A percentile compares a stretch with the other conserved stretches of the same genome.
These are phyloP conservation scores for Larimichthys polyactis DNA, from an alignment of 2,113 vertebrate genomes.

Conservation along the genomic window DNA sequence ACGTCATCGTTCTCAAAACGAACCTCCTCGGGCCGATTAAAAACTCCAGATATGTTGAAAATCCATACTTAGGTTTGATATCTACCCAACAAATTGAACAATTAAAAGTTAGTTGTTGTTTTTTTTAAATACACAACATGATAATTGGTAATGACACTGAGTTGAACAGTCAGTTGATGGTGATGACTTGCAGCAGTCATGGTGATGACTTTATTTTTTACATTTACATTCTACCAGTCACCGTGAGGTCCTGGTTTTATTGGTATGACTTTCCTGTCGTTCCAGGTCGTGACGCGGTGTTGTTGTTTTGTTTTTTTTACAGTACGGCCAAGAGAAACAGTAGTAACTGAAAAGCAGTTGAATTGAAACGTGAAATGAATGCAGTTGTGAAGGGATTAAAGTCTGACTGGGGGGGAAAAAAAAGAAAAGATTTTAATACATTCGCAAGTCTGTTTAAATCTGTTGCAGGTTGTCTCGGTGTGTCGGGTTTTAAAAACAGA, in stretches of 20 bases:
- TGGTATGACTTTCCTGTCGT: slow-evolving; percentile 50
- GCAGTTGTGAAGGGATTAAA: slow-evolving; percentile 46
- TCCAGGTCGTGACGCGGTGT: slow-evolving; percentile 1
- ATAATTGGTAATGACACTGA: slow-evolving; percentile 43
- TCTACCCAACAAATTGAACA: slow-evolving; percentile 67
- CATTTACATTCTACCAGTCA: slow-evolving; percentile 69
- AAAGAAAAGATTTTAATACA: slow-evolving; percentile 57
- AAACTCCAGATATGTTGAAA: slow-evolving; percentile 55
- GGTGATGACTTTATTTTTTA: too few species aligned
- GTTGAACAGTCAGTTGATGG: slow-evolving; percentile 66
- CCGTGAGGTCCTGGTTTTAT: slow-evolving; percentile 47
- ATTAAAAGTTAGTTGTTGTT: slow-evolving; percentile 48
- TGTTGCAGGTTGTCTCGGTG: slow-evolving; percentile 43
- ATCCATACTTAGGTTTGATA: slow-evolving; percentile 64
- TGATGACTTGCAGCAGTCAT: slow-evolving; percentile 72
- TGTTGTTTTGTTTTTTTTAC: slow-evolving; percentile 10
- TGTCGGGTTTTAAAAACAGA: slow-evolving; percentile 36
- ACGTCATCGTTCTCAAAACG: slow-evolving; percentile 43
- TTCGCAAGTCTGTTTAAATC: slow-evolving; percentile 66
- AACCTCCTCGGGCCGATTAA: slow-evolving; percentile 35
- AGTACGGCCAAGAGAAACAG: slow-evolving; percentile 40
- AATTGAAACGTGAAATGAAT: slow-evolving; percentile 40
- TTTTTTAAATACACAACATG: slow-evolving; percentile 67
- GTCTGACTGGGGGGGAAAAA: slow-evolving; percentile 24
- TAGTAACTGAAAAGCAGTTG: slow-evolving; percentile 51